Base-by-base conservation (phyloP, 2,888 invertebrate genomes). In the Athrips mouffetella region DNA sequence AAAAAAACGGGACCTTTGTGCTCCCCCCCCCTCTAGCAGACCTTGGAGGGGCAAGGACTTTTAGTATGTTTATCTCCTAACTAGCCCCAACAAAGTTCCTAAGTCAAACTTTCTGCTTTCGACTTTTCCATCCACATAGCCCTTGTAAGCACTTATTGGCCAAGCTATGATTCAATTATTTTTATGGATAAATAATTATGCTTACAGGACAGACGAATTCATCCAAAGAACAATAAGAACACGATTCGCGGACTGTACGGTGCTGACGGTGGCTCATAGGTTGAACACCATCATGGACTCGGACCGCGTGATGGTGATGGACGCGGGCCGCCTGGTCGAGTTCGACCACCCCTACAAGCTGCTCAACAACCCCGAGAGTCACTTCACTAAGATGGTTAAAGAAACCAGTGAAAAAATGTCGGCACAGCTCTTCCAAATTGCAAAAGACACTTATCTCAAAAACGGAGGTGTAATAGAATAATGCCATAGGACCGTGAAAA, bases 201-300 rank as follows among this genome's bases (percentile, higher is more conserved):
- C 56, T 80, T 80, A 16, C 71, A 91, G 91, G 73, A 97, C 96
- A 10, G 96, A 97, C 76, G 91, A 91, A 40, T 89, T 97, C 50
- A 97, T 97, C 63, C 97, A 96, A 76, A 90, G 89, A 67, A 95
- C 96, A 0, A 96, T 97, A 49, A 89, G 96, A 48, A 89, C 89
- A 31, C 94, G 94, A 66, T 97, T 97, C 72, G 89, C 90, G 10
- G 84, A 93, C 15, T 97, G 96, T 76, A 96, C 97, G 0, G 96
- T 98, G 6, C 80, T 98, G 31, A 97, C 97, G 0, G 96, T 98
- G 27, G 97, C 97, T 3, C 97, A 98, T 81, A 91, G 98, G 33
- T 89, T 98, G 21, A 93, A 97, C 73, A 98, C 97, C 0, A 94
- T 98, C 54, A 97, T 98, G 93, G 97, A 98, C 78, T 96, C 95